Evolutionary conservation across 2,113 vertebrate species (phyloP), one percentile per base, ranked within the genome.

Genomic region (Anthoscopus minutus): DNA sequence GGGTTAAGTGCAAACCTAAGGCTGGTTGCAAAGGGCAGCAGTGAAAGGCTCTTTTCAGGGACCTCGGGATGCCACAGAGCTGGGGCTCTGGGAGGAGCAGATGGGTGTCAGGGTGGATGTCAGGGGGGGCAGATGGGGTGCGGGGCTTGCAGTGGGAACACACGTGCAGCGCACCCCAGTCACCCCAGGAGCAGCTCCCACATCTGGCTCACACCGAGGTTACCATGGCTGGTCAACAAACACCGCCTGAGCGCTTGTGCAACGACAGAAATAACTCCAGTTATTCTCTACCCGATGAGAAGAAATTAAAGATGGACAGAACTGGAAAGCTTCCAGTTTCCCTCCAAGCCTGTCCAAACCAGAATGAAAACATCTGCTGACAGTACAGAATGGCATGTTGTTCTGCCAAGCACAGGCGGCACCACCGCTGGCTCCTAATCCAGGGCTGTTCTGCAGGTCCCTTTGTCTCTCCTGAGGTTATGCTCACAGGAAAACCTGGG

Each of bases 161-260:
- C 37, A 8, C 1, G 1, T 30, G 7, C 28, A 72, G 73, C 35
- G 15, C 80, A 58, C 60, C 37, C 51, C 0, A 0, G 45, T 33
- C 48, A 42, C 42, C 13, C 30, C 1, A 0, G 61, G 42, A 72
- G 37, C 22, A 73, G 60, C 31, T 92, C 35, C 54, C 86, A 45
- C 72, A 40, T 91, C 86, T 95, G 88, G 73, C 86, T 94, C 6
- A 0, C 65, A 44, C 86, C 0, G 2, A 72, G 86, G 92, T 92
- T 96, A 47, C 95, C 95, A 82, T 91, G 87, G 96, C 88, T 20
- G 92, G 87, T 92, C 86, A 96, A 88, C 91, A 95, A 95, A 97
- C 95, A 95, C 37, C 3, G 4, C 61, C 81, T 11, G 14, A 92
- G 40, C 1, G 13, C 96, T 95, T 93, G 91, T 96, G 97, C 87